Base-by-base conservation (phyloP, 2,888 invertebrate species). In the Scaptomyza cyrtandrae region DNA sequence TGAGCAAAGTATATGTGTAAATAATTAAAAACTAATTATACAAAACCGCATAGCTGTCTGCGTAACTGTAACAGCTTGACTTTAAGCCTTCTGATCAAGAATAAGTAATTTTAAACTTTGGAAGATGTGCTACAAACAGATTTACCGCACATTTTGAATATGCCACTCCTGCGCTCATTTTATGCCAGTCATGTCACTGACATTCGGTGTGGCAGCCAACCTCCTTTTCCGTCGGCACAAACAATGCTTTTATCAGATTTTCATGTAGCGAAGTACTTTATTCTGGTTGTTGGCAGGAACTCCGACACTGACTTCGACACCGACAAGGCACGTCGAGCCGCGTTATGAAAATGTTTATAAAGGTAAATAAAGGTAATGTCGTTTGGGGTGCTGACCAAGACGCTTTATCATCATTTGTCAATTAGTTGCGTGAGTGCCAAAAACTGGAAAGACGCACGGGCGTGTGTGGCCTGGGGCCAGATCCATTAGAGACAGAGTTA, bases 331-430 rank as follows among this genome's bases (percentile, higher is more conserved):
- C 61, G 73, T 70, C 78, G 64, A 45, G 45, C 19, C 48, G 59
- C 62, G 69, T 75, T 75, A 65, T 57, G 71, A 68, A 71, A 79
- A 73, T 82, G 44, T 55, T 85, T 41, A 31, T 58, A 54, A 79
- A 63, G 45, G 45, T 70, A 54, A 75, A 65, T 41, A 10, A 41
- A 41, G 41, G 35, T 45, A 55, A 65, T 63, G 64, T 74, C 59
- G 63, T 46, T 63, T 55, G 54, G 64, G 66, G 31, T 29, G 24
- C 65, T 59, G 80, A 64, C 65, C 83, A 52, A 70, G 81, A 83
- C 70, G 84, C 85, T 86, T 84, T 74, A 88, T 86, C 86, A 86
- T 88, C 86, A 86, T 86, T 86, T 86, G 86, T 86, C 86, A 86
- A 86, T 86, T 86, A 86, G 86, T 80, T 85, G 78, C 67, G 55